Evolutionary conservation across 2,888 invertebrate species (phyloP).

Genomic region (Diadromus collaris): DNA sequence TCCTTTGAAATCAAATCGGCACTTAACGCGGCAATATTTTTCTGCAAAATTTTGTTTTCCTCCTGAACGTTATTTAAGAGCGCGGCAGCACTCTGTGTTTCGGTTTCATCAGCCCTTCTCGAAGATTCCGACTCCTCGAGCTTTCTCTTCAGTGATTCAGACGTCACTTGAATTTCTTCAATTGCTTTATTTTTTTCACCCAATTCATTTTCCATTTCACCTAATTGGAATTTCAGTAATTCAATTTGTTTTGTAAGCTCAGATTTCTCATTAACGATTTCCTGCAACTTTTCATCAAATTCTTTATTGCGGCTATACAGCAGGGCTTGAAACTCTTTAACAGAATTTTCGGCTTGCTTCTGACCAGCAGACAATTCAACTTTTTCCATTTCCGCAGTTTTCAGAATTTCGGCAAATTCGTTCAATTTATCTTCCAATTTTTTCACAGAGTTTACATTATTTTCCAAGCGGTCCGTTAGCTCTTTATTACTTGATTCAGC

Average conservation of each 20-base stretch:
- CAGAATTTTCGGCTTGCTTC: slow-evolving; percentile 64
- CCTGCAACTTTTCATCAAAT: slow-evolving; percentile 48
- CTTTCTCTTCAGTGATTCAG: slow-evolving; percentile 54
- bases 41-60: slow-evolving; percentile 49
- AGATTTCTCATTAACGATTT: slow-evolving; percentile 54
- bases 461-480: slow-evolving; percentile 52
- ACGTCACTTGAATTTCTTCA: slow-evolving; percentile 73
- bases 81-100: slow-evolving; percentile 54
- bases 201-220: slow-evolving; percentile 62
- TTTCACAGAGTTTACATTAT: slow-evolving; percentile 65
- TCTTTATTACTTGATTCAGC: slow-evolving; percentile 56
- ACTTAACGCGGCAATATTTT: slow-evolving; percentile 21
- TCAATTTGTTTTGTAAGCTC: slow-evolving; percentile 80
- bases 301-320: slow-evolving; percentile 39
- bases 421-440: slow-evolving; percentile 62
- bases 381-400: slow-evolving; percentile 27
- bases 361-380: slow-evolving; percentile 1
- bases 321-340: slow-evolving; percentile 61
- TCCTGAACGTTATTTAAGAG: slow-evolving; percentile 49
- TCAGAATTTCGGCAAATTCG: slow-evolving; percentile 44
- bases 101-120: slow-evolving; percentile 60
- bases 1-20: slow-evolving; percentile 29
- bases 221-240: slow-evolving; percentile 70
- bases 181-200: slow-evolving; percentile 75
- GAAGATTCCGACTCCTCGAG: slow-evolving; percentile 62